phyloP scores from a whole-genome alignment of 2,888 invertebrate genomes.

The Tolmerus cingulatus region DNA sequence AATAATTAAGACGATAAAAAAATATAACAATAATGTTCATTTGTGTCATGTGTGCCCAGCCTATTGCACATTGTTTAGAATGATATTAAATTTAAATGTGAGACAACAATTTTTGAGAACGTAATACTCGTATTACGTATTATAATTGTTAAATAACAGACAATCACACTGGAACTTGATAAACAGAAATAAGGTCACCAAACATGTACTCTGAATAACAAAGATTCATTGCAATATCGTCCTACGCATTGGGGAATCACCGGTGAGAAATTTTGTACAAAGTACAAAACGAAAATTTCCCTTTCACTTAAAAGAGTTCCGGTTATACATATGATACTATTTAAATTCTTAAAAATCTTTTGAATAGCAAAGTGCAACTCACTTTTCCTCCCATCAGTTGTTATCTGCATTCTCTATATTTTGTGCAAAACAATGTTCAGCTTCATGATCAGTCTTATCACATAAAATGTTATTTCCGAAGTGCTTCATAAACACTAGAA shows the following conservation, averaged over 20 bases:
- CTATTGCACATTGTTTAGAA: no score
- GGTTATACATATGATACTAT: neutral
- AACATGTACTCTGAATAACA: neutral
- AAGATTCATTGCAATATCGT: neutral
- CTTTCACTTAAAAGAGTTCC: neutral
- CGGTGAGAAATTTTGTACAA: neutral
- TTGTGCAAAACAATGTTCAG: neutral
- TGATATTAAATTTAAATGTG: no score
- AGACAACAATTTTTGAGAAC: no score
- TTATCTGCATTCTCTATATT: neutral
- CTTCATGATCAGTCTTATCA: neutral
- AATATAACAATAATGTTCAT: no score
- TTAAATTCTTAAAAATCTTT: neutral
- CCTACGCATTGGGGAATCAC: neutral
- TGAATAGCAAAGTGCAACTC: neutral
- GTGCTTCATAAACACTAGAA: neutral
- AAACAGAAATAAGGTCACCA: neutral
- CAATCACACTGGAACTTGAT: neutral
- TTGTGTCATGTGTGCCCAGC: no score
- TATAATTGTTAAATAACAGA: no score
- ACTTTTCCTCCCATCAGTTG: neutral
- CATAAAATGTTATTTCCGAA: neutral
- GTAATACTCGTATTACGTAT: neutral
- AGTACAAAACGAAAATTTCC: neutral
- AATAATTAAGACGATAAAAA: no score